Evolutionary conservation across 2,113 vertebrate species (phyloP).

Genomic region (Amphilophus citrinellus): DNA sequence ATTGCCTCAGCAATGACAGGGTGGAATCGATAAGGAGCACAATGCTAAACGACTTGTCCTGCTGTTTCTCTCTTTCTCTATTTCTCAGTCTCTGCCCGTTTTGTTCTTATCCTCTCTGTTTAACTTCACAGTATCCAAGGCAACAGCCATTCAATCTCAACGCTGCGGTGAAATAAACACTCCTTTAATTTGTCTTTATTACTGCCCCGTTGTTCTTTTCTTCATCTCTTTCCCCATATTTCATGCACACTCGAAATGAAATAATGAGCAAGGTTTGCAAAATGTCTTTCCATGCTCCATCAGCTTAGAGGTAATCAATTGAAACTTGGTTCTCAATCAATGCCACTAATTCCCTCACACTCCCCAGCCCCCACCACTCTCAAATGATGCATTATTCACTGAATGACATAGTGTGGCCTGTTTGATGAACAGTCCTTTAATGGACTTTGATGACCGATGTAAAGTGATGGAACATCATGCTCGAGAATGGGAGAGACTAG

Average conservation of each 20-base stretch:
- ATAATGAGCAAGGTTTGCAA: neutral
- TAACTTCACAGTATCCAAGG: constrained; percentile 66
- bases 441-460: constrained; percentile 63
- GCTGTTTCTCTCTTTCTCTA: constrained; percentile 43
- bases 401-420: constrained; percentile 38
- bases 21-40: constrained; percentile 64
- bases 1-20: constrained; percentile 68
- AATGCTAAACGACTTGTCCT: constrained; percentile 60
- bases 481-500: constrained; percentile 11
- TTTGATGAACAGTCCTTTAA: constrained; percentile 62
- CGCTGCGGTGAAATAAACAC: constrained; percentile 37
- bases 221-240: constrained; percentile 34
- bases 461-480: constrained; percentile 51
- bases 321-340: constrained; percentile 65
- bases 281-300: constrained; percentile 32
- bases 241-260: neutral
- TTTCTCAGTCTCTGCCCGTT: constrained; percentile 30
- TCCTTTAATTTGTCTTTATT: constrained; percentile 68
- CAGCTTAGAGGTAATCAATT: constrained; percentile 58
- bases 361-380: constrained; percentile 11
- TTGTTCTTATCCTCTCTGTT: constrained; percentile 39
- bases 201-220: constrained; percentile 42
- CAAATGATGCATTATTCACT: constrained; percentile 61
- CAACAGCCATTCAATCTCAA: constrained; percentile 53
- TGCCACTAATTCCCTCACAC: constrained; percentile 52